Evolutionary conservation across 2,888 invertebrate species (phyloP).

Genomic region (Pristionchus entomophagus): DNA sequence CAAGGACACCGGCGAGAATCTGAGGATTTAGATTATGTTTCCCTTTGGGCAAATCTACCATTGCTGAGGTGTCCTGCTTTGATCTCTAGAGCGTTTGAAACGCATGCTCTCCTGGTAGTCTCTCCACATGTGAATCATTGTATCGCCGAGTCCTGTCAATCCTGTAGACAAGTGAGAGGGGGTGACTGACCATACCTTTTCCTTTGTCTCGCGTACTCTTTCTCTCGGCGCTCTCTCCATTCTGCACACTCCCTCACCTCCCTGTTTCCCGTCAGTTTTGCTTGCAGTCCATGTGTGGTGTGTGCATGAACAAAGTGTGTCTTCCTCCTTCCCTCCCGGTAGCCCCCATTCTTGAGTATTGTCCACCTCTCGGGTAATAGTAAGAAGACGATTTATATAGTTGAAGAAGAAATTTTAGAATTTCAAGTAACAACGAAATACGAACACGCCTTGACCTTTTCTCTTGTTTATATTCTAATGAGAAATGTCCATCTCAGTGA

Average conservation of each 20-base stretch:
- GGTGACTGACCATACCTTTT: background rate
- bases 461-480: too few species aligned
- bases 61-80: too few species aligned
- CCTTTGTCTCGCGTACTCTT: background rate
- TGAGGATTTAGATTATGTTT: too few species aligned
- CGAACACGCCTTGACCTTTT: background rate
- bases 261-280: background rate
- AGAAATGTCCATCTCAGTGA: too few species aligned
- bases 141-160: background rate
- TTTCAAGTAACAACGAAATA: background rate
- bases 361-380: background rate
- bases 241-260: background rate
- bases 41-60: too few species aligned
- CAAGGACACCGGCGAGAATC: too few species aligned
- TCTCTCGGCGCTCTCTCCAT: background rate
- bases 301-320: background rate
- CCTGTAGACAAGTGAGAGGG: background rate
- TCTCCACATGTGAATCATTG: background rate
- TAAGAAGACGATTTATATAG: background rate
- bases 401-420: too few species aligned
- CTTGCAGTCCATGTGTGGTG: background rate
- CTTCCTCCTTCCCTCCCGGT: constrained; percentile 7
- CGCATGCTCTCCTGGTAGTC: too few species aligned
- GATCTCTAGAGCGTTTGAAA: too few species aligned
- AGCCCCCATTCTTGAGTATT: background rate